A percentile compares a stretch with the other conserved stretches of the same genome.
Conservation (phyloP, 92 coral and sea anemone genomes). For the Pocillopora grandis region DNA sequence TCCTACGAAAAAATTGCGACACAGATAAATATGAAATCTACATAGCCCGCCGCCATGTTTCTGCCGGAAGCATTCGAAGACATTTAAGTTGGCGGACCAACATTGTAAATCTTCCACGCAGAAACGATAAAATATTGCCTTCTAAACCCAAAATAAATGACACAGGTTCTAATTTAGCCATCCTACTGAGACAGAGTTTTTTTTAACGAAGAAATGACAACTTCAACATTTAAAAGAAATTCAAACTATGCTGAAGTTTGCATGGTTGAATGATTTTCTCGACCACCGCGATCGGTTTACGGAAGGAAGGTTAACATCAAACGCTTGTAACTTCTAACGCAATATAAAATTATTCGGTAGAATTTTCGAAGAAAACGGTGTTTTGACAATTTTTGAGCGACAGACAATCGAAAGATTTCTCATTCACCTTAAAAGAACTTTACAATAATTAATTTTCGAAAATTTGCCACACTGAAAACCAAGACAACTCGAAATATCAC, state of each 20-base stretch:
- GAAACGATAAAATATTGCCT: background rate
- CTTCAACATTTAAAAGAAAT: slow-evolving; percentile 18
- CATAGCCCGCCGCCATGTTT: slow-evolving; percentile 21
- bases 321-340: background rate
- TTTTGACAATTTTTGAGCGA: background rate
- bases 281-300: slow-evolving; percentile 17
- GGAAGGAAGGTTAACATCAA: slow-evolving; percentile 9
- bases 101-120: background rate
- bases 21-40: background rate
- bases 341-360: background rate
- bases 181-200: background rate
- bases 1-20: background rate
- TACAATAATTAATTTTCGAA: background rate
- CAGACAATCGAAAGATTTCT: background rate
- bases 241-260: slow-evolving; percentile 14
- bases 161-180: background rate
- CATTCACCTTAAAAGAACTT: background rate
- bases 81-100: background rate
- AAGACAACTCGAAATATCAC: slow-evolving; percentile 17
- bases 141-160: background rate
- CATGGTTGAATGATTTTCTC: slow-evolving; percentile 10
- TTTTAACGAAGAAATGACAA: background rate
- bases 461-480: background rate
- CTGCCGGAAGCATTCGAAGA: slow-evolving; percentile 41
- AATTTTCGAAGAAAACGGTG: background rate